Evolutionary conservation across 1,140 invertebrate species (phyloP), one percentile per base, ranked within the genome.

Genomic region (Polypedilum pembai): DNA sequence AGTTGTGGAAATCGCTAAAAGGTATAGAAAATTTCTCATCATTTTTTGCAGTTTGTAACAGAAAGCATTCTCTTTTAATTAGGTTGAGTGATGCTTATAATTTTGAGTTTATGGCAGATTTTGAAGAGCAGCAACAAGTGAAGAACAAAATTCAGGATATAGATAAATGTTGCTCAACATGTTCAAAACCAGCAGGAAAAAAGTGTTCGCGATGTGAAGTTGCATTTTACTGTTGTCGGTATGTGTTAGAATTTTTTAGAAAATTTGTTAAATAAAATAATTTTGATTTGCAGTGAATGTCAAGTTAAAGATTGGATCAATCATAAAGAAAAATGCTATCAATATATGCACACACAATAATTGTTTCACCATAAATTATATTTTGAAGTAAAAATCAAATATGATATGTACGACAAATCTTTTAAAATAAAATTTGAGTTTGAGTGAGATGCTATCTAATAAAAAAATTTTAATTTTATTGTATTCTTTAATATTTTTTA

Each of bases 151-250:
- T 5, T 41, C n/a, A 0, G 56, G 40, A 3, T 7, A 75, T 74
- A n/a, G 73, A 74, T 20, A 21, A 8, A 21, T 74, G 78, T 10
- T 86, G 85, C 76, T 78, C 77, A 24, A 80, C 78, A 56, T 87
- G 85, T 74, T 78, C 81, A 7, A 79, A 79, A 24, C 75, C 77
- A 33, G 85, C 85, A 1, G 81, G 81, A 65, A 84, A 86, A 77
- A 80, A 84, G 74, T 86, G 85, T 77, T 84, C 84, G 15, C 80
- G 78, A 21, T 87, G 85, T 75, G 84, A 85, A 76, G 78, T 75
- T 15, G 75, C 79, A 2, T 85, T 83, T 77, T 87, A 87, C 76
- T 87, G 85, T 76, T 80, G 81, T 7, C 79, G 81, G 82, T 83
- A 75, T 33, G 24, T 33, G 5, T 33, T 5, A 33, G 1, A 33